These are phyloP conservation scores for Phenganax stokvisi DNA, from an alignment of 92 coral and sea anemone species.

Conservation along the genomic window DNA sequence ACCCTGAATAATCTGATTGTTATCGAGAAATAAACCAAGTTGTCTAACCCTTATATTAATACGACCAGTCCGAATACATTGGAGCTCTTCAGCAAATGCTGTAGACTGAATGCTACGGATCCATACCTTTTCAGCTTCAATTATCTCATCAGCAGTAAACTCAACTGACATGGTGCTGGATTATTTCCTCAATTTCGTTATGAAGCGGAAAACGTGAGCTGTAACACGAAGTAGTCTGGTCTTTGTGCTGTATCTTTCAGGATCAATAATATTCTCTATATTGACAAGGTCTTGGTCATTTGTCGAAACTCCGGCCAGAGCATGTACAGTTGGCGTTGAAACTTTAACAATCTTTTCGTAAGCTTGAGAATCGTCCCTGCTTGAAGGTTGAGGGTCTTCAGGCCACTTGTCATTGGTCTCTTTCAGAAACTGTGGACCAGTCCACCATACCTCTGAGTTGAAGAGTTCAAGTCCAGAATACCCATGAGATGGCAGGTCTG, in stretches of 20 bases:
- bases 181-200: background rate
- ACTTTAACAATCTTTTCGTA: background rate
- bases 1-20: slow-evolving; percentile 8
- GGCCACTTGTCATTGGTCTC: background rate
- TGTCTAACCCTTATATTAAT: background rate
- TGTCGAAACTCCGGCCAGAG: background rate
- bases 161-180: background rate
- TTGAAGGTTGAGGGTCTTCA: background rate
- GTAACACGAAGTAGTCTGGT: slow-evolving; percentile 4
- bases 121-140: slow-evolving; percentile 22
- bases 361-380: background rate
- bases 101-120: slow-evolving; percentile 19
- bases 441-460: background rate
- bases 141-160: background rate
- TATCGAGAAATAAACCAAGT: slow-evolving; percentile 7
- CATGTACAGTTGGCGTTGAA: background rate
- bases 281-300: background rate
- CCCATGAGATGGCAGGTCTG: background rate
- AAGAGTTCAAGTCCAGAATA: background rate
- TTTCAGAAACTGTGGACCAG: slow-evolving; percentile 8
- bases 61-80: background rate
- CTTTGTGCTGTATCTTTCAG: slow-evolving; percentile 10
- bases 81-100: slow-evolving; percentile 15
- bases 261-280: slow-evolving; percentile 5
- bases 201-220: background rate